phyloP scores from a whole-genome alignment of 2,113 vertebrate species.

The Sminthopsis crassicaudata region DNA sequence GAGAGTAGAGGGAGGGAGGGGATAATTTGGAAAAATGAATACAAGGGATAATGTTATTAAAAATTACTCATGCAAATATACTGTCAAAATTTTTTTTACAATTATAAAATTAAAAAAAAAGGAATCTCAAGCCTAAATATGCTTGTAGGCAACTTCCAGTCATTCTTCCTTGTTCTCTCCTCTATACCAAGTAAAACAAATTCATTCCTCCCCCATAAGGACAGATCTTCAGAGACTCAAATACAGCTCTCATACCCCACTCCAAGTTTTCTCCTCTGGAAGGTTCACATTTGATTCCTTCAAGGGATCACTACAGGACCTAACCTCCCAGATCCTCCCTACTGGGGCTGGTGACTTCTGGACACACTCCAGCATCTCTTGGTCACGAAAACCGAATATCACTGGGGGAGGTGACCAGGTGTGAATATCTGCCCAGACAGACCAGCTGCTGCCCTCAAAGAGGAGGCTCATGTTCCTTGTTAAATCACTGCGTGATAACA shows the following conservation, averaged over 20 bases:
- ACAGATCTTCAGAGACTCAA: background rate
- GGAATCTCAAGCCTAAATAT: background rate
- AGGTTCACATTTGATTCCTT: background rate
- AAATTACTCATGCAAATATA: too few species aligned
- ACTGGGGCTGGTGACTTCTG: background rate
- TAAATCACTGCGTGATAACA: conserved; percentile 73
- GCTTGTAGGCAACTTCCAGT: background rate
- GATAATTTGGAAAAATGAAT: too few species aligned
- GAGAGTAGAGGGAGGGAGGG: too few species aligned
- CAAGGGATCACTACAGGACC: background rate
- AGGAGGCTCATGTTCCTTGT: conserved; percentile 72
- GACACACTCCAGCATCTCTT: background rate
- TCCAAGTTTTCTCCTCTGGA: background rate
- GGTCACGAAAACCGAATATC: background rate
- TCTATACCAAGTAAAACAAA: background rate
- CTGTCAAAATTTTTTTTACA: too few species aligned
- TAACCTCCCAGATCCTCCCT: background rate
- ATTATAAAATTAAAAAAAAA: too few species aligned
- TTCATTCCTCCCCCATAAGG: too few species aligned
- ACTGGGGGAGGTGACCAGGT: background rate
- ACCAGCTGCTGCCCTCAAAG: conserved; percentile 64
- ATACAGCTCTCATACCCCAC: background rate
- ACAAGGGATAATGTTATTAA: too few species aligned
- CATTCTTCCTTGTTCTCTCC: background rate
- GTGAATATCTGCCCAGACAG: conserved; percentile 71